Evolutionary conservation across 2,113 vertebrate species (phyloP).

Genomic region (Rousettus leschenaultii): DNA sequence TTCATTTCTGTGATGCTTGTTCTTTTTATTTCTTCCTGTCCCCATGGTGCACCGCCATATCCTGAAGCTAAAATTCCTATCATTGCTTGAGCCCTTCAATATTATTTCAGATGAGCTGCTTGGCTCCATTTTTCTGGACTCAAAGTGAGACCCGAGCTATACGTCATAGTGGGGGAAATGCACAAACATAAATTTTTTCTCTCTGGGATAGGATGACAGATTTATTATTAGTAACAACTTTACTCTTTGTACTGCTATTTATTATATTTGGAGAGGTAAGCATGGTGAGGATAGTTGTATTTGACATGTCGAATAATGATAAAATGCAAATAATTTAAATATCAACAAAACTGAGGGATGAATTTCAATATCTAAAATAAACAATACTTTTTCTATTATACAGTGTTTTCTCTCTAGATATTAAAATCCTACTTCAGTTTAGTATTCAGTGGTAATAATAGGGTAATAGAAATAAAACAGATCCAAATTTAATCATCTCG

Average conservation of each 20-base stretch:
- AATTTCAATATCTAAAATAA: not conserved
- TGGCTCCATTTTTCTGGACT: not conserved
- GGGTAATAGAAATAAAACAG: not conserved
- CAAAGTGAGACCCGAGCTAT: not conserved
- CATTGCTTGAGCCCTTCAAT: not conserved
- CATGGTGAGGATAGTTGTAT: not conserved
- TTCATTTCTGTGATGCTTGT: not conserved
- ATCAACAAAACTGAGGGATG: not conserved
- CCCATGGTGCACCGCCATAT: not conserved
- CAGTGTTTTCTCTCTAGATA: not conserved
- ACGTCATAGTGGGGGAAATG: not conserved
- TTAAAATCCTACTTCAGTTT: not conserved
- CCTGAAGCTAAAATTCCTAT: slow-evolving; percentile 38
- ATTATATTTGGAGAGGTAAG: not conserved
- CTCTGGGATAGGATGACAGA: not conserved
- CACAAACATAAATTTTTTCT: not conserved
- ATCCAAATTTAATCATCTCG: not conserved
- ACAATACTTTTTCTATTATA: not conserved
- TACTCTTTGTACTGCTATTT: not conserved
- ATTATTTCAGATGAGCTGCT: slow-evolving; percentile 35
- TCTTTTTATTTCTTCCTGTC: slow-evolving; percentile 24
- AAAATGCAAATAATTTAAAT: not conserved
- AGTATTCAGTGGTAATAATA: not conserved
- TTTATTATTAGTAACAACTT: not conserved
- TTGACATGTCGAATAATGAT: not conserved